Evolutionary conservation across 2,888 invertebrate species (phyloP), one percentile per base, ranked within the genome.

Genomic region (Campopleginae sp.): DNA sequence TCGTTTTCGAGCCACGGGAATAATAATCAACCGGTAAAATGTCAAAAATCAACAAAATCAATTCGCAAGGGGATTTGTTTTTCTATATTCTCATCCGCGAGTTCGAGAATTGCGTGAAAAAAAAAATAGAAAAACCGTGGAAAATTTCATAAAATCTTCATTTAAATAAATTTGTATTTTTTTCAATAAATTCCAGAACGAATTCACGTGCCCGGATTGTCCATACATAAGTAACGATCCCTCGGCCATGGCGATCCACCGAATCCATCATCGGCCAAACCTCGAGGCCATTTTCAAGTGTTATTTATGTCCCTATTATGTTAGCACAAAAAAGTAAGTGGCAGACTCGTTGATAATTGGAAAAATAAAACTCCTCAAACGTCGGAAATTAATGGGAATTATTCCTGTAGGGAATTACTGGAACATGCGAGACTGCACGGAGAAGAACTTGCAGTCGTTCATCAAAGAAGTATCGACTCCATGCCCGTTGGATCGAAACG

Each of bases 301-400:
- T 93, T 96, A 96, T 89, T 96, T 96, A 90, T 98, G 98, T 91
- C 96, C 97, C 0, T 98, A 95, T 94, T 97, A 96, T 92, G 97
- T 97, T 0, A 95, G 95, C 89, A 95, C 96, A 75, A 96, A 96
- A 91, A 95, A 95, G 92, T 97, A 95, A 89, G 94, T 97, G 31
- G 42, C 38, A 77, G 14, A 10, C 33, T 5, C 4, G 17, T 51
- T 72, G 12, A 44, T n/a, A n/a, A 14, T 65, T n/a, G n/a, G 19
- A 54, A 58, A 72, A 38, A 4, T 23, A 23, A 48, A 17, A 38
- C 8, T 58, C 14, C 5, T 14, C 23, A 12, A 7, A 8, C 0
- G 5, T 68, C 54, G 7, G 27, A 4, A 74, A 92, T 94, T 54
- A 1, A 77, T 38, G 42, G n/a, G 1, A 23, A 95, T 94, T 90